A percentile compares a stretch with the other conserved stretches of the same genome.
Evolutionary conservation across 2,797 vertebrate genomes (phyloP).

Genomic region (Sebastes oblongus): DNA sequence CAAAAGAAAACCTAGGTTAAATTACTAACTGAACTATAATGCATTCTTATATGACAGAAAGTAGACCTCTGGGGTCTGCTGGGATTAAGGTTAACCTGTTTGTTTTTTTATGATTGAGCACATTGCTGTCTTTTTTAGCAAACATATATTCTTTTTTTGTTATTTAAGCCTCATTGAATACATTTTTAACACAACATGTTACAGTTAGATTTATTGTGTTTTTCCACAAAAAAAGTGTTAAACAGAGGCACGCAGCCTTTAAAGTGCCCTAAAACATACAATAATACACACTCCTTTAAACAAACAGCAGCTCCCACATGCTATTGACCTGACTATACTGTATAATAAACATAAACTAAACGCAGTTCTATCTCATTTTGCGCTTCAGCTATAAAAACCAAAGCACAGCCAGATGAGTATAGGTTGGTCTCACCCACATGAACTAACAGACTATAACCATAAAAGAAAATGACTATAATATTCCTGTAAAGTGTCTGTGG

Average conservation of each 20-base stretch:
- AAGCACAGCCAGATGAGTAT: conserved; percentile 25
- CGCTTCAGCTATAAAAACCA: conserved; percentile 27
- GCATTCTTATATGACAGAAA: background rate
- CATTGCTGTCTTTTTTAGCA: background rate
- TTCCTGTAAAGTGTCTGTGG: conserved; percentile 63
- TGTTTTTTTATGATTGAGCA: background rate
- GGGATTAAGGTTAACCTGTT: background rate
- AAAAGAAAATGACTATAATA: conserved; percentile 67
- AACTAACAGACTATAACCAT: conserved; percentile 60
- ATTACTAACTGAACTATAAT: too few species aligned
- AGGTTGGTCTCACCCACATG: conserved; percentile 39
- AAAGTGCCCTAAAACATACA: background rate
- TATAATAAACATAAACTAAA: conserved; percentile 37
- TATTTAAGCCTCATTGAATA: background rate
- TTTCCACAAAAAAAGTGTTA: background rate
- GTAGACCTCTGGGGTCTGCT: background rate
- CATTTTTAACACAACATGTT: background rate
- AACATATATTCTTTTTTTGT: background rate
- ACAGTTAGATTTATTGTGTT: background rate
- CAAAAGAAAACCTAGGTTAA: too few species aligned
- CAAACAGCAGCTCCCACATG: background rate
- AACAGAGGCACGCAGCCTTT: background rate
- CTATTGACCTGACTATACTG: background rate
- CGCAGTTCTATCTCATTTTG: conserved; percentile 14
- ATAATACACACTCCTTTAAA: background rate